phyloP scores from a whole-genome alignment of 1,140 invertebrate species.

The Cherax quadricarinatus region DNA sequence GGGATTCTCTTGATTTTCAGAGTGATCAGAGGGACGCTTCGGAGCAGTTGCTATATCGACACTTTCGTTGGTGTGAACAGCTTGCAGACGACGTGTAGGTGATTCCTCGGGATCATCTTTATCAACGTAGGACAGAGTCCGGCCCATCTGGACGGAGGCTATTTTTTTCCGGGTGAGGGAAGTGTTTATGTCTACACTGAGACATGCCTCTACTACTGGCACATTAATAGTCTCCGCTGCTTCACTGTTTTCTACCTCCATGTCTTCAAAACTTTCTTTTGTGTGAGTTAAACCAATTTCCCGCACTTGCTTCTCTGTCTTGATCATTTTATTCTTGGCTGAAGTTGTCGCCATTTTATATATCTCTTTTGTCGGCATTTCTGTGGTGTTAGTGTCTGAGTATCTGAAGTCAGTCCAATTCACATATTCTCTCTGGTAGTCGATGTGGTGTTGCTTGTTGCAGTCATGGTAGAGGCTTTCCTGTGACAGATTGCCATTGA shows the following conservation, averaged over 20 bases:
- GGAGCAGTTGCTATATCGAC: conserved; percentile 1
- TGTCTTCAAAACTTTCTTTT: neutral
- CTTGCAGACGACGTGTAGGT: conserved; percentile 28
- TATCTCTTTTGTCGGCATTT: neutral
- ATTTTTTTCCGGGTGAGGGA: conserved; percentile 57
- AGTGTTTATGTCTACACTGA: conserved; percentile 44
- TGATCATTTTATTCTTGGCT: neutral
- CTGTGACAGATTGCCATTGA: conserved; percentile 17
- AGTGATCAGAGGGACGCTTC: neutral
- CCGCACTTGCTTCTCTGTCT: neutral
- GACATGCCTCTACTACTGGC: conserved; percentile 44
- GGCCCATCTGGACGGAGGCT: conserved; percentile 45
- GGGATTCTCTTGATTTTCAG: neutral
- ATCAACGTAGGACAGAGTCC: conserved; percentile 51
- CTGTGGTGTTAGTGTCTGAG: neutral
- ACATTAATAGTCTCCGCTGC: conserved; percentile 38
- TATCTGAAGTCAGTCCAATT: neutral
- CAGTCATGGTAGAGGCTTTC: conserved; percentile 28
- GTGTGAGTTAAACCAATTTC: neutral
- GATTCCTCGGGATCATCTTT: conserved; percentile 50
- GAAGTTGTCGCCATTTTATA: neutral
- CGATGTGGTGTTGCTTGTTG: neutral
- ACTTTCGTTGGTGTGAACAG: conserved; percentile 32
- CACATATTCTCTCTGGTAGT: neutral
- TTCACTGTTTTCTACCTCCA: conserved; percentile 32